Base-by-base conservation (phyloP, 2,113 vertebrate genomes). In the Chascanopsetta lugubris region DNA sequence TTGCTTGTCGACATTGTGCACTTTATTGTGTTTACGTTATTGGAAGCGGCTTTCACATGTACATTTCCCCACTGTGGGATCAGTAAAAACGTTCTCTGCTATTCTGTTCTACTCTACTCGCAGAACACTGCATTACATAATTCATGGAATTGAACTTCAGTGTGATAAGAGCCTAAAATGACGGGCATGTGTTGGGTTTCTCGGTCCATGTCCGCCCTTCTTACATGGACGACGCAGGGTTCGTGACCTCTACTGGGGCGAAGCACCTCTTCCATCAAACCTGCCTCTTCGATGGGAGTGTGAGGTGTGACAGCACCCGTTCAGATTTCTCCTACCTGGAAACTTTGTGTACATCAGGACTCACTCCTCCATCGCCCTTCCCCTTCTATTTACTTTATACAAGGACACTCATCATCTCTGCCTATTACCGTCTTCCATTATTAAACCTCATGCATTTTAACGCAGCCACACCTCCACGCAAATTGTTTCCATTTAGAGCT, bases 361-460 rank as follows among this genome's bases (percentile, higher is more conserved):
- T n/a, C 3, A 21, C 45, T 20, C 34, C 24, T 22, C 65, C 43
- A 59, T 69, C 26, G 51, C 13, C 18, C 4, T 2, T 21, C 36
- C 30, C 72, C 69, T 73, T 75, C 29, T 40, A 22, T 29, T n/a
- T 56, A 43, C 40, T 22, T 50, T 58, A 9, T 36, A 29, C 76
- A 78, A 58, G 61, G 74, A 30, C 61, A 60, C 24, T 25, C 59
- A 45, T 45, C 7, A 15, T 62, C 48, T 59, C 66, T 69, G 53
- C 43, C 62, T 53, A 77, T 62, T 70, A 76, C 20, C 3, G 48
- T 69, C 21, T 47, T 85, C 26, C 63, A 74, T 79, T 81, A 75
- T 83, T 83, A 72, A 83, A 69, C 36, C 67, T 24, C 13, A 79
- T 82, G 67, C 69, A 81, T 75, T 77, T 75, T 76, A 74, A 69